Conservation (phyloP, 2,888 invertebrate genomes). For the Rambutsinella grinnellia region DNA sequence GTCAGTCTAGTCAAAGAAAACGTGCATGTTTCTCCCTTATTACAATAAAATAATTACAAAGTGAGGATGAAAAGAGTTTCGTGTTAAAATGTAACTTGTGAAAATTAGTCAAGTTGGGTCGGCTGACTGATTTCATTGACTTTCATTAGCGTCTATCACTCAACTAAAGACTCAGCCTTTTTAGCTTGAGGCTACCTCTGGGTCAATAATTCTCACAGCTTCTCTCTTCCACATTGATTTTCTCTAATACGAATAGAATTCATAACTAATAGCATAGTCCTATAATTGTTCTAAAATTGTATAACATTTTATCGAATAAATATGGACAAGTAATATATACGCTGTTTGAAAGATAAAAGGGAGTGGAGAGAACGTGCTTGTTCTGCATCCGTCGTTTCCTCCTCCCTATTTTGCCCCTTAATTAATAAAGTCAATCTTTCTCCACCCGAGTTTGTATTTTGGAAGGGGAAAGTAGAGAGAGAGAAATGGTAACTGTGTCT, state of each 20-base stretch:
- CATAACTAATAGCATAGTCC: conserved; percentile 21
- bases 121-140: conserved; percentile 16
- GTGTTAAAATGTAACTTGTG: no score
- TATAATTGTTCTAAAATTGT: no score
- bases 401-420: conserved; percentile 29
- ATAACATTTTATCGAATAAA: no score
- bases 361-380: conserved; percentile 12
- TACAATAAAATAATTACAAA: not conserved
- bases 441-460: conserved; percentile 6
- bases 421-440: conserved; percentile 53
- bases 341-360: no score
- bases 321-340: no score
- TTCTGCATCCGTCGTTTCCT: conserved; percentile 19
- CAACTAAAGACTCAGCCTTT: not conserved
- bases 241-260: conserved; percentile 42
- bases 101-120: conserved; percentile 4
- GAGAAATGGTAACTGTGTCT: conserved; percentile 26
- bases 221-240: conserved; percentile 45
- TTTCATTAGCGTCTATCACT: conserved; percentile 15
- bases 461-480: conserved; percentile 39
- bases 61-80: no score
- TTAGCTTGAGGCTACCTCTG: not conserved
- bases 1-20: no score
- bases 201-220: not conserved
- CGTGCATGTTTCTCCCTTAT: no score